phyloP scores from a whole-genome alignment of 1,140 invertebrate species.

The Chironomus tepperi region DNA sequence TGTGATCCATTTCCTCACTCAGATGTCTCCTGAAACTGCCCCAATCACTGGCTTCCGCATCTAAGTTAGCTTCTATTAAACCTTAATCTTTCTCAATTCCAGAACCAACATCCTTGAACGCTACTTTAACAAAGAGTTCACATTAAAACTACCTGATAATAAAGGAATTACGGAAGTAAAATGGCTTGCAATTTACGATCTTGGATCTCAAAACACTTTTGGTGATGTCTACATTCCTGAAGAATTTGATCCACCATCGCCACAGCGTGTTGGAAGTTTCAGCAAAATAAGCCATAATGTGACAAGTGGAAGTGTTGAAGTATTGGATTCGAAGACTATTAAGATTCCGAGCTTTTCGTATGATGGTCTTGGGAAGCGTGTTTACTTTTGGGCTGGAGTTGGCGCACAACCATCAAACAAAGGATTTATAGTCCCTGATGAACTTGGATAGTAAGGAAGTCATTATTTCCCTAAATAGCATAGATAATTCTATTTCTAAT shows the following conservation, averaged over 20 bases:
- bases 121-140: slow-evolving; percentile 81
- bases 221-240: slow-evolving; percentile 86
- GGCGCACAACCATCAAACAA: slow-evolving; percentile 76
- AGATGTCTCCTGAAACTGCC: too few relatives aligned
- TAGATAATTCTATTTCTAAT: neutral
- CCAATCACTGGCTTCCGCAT: too few relatives aligned
- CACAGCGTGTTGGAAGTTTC: slow-evolving; percentile 62
- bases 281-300: slow-evolving; percentile 58
- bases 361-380: slow-evolving; percentile 63
- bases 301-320: slow-evolving; percentile 60
- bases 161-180: slow-evolving; percentile 82
- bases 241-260: slow-evolving; percentile 77
- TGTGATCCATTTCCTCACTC: too few relatives aligned
- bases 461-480: neutral
- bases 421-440: slow-evolving; percentile 77
- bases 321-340: slow-evolving; percentile 75
- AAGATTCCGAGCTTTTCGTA: slow-evolving; percentile 66
- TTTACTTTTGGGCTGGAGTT: slow-evolving; percentile 81
- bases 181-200: slow-evolving; percentile 85
- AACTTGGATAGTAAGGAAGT: slow-evolving; percentile 82
- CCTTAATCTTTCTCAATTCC: slow-evolving; percentile 24
- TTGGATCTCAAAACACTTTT: slow-evolving; percentile 75
- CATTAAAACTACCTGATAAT: slow-evolving; percentile 69
- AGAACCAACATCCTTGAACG: slow-evolving; percentile 80
- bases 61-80: neutral